phyloP scores from a whole-genome alignment of 2,797 vertebrate genomes.

The Pangasius macronema region DNA sequence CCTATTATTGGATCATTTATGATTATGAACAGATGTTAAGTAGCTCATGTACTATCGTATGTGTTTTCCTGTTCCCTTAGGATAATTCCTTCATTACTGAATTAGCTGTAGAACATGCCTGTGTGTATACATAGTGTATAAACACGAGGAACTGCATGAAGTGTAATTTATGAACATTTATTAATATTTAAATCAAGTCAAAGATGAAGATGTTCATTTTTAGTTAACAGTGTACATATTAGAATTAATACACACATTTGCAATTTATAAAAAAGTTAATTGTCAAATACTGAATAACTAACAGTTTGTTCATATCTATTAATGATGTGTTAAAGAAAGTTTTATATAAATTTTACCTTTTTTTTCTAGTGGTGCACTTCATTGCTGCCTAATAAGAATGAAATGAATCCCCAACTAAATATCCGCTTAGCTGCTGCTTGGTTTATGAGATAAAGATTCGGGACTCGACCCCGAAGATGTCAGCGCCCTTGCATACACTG shows the following conservation, averaged over 20 bases:
- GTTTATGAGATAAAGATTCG: not conserved
- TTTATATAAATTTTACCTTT: not conserved
- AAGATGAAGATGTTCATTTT: not conserved
- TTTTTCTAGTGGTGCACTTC: not conserved
- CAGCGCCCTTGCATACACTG: slow-evolving; percentile 71
- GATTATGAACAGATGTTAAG: too few relatives aligned
- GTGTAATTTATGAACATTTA: not conserved
- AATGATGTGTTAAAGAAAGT: not conserved
- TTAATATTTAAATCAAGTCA: not conserved
- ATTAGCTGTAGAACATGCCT: too few relatives aligned
- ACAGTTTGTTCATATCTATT: not conserved
- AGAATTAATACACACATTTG: too few relatives aligned
- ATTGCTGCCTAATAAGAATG: not conserved
- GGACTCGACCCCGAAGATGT: not conserved
- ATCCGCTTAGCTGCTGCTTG: not conserved
- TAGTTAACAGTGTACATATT: not conserved
- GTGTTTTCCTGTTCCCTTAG: too few relatives aligned
- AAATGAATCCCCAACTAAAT: not conserved
- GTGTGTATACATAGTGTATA: too few relatives aligned
- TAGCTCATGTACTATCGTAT: too few relatives aligned
- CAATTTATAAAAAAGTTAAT: too few relatives aligned
- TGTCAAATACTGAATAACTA: not conserved
- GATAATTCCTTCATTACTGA: too few relatives aligned
- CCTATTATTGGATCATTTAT: too few relatives aligned
- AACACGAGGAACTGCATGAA: too few relatives aligned